These are phyloP conservation scores for Maniola jurtina DNA, from an alignment of 1,140 invertebrate genomes.

Conservation along the genomic window DNA sequence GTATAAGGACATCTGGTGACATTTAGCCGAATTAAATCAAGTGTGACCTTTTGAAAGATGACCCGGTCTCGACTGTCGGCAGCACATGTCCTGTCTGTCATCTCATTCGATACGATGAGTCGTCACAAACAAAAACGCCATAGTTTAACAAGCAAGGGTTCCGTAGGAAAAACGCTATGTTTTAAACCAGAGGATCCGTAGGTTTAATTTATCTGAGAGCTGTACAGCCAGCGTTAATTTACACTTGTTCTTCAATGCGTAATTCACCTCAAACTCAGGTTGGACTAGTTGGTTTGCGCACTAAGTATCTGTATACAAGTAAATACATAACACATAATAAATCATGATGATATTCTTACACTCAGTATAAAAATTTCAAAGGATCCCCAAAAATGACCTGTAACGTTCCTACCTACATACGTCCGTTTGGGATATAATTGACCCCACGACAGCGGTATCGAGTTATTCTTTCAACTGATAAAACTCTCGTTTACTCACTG, in stretches of 20 bases:
- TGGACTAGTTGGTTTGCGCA: no score
- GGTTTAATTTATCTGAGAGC: neutral
- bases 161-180: neutral
- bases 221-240: no score
- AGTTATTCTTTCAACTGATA: conserved; percentile 18
- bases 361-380: neutral
- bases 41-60: conserved; percentile 31
- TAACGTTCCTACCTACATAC: no score
- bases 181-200: neutral
- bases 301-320: no score
- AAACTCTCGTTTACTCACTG: conserved; percentile 24
- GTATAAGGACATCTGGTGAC: conserved; percentile 32
- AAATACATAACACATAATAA: no score
- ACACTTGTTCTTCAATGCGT: no score
- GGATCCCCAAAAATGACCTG: conserved; percentile 26
- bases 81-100: conserved; percentile 26
- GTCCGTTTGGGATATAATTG: conserved; percentile 37
- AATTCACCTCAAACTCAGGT: no score
- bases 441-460: conserved; percentile 32
- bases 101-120: conserved; percentile 26
- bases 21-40: conserved; percentile 38
- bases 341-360: no score
- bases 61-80: conserved; percentile 23
- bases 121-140: neutral
- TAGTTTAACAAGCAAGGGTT: no score